Evolutionary conservation across 2,888 invertebrate species (phyloP), one percentile per base, ranked within the genome.

Genomic region (Eupithecia inturbata): DNA sequence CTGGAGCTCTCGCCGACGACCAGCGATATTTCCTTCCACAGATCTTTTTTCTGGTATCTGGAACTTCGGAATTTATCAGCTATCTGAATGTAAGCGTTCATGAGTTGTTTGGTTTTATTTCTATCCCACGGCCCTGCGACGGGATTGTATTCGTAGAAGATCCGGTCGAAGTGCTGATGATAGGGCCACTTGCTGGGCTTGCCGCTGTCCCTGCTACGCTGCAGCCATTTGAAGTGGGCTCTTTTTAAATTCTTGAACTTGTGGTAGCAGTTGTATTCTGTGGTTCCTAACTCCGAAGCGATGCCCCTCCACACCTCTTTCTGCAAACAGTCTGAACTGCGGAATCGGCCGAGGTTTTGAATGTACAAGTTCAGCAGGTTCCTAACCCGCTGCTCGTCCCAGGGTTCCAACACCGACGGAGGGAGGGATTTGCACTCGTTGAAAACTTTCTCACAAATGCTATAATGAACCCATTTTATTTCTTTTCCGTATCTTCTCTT

Each of bases 301-400:
- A 94, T 93, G 33, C 92, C 92, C 77, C 84, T 91, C 94, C 94
- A 94, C n/a, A 93, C 79, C 73, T 94, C 93, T 81, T 92, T 93
- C 73, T 92, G 92, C 31, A 90, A 79, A 74, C 85, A 89, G 63
- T 89, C 85, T 0, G 88, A 80, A 74, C 84, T 89, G 60, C 88
- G 83, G 68, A 94, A 92, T 77, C 86, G 89, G 69, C 76, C 83
- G 0, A 93, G 81, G 72, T 93, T 93, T 57, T 93, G 92, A 72
- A 93, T 86, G 77, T 94, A 94, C 1, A 93, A 83, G 62, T 77
- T 85, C 0, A 94, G 83, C n/a, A 94, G 80, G 68, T 81, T 86
- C 66, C 88, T 85, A 2, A 92, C 85, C 81, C 91, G 92, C n/a
- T 79, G 79, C 41, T 93, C 93, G 68, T 93, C 92, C 94, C 94